Percentiles rank a stretch among this genome's conserved stretches.
Conservation (phyloP, 1,140 invertebrate species). For the Pseudomyrmex dendroicus region DNA sequence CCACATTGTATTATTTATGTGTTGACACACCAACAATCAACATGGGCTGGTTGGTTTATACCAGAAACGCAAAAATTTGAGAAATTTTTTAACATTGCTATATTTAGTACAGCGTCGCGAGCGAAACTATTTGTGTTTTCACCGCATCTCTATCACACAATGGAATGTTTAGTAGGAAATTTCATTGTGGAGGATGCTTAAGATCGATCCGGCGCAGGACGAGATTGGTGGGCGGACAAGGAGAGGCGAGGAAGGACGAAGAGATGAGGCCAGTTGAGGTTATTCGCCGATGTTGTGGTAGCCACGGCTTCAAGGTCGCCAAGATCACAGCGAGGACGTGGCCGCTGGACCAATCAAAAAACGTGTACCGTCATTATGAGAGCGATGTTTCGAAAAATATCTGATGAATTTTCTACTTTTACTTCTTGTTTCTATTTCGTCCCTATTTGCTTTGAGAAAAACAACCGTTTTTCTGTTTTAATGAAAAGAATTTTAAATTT, state of each 20-base stretch:
- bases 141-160: no score
- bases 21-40: no score
- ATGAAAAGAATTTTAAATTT: no score
- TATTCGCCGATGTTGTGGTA: conserved; percentile 76
- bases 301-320: conserved; percentile 77
- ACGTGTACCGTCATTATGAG: conserved; percentile 4
- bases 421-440: neutral
- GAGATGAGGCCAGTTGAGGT: conserved; percentile 70
- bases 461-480: no score
- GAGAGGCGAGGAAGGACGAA: conserved; percentile 48
- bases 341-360: conserved; percentile 69
- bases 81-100: no score
- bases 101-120: no score
- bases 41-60: no score
- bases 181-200: conserved; percentile 56
- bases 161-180: neutral
- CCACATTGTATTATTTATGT: neutral
- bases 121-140: no score
- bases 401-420: conserved; percentile 55
- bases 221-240: conserved; percentile 52
- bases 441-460: neutral
- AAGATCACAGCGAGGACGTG: conserved; percentile 78
- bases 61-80: no score
- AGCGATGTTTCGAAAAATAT: conserved; percentile 67
- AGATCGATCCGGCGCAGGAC: conserved; percentile 44